Conservation (phyloP, 2,113 vertebrate species). For the Acanthisitta chloris region DNA sequence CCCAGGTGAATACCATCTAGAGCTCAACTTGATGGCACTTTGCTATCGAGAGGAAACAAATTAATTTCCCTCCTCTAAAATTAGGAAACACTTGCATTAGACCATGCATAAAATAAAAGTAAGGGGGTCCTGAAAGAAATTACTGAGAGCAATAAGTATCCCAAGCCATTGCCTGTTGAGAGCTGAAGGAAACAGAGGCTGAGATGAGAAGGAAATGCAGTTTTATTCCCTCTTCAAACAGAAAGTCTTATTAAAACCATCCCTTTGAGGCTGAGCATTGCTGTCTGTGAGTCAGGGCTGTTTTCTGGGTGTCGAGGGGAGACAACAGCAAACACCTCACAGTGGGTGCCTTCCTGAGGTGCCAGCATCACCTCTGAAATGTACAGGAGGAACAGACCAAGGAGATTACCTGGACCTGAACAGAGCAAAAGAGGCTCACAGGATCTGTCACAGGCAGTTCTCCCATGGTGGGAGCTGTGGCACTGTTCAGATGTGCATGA, state of each 20-base stretch:
- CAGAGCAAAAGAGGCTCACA: neutral
- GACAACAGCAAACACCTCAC: neutral
- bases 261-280: neutral
- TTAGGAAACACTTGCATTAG: neutral
- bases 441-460: rapidly evolving
- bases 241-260: neutral
- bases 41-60: neutral
- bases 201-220: neutral
- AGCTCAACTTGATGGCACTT: neutral
- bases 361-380: neutral
- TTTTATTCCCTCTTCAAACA: neutral
- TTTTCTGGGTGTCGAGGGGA: neutral
- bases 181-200: neutral
- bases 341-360: neutral
- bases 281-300: neutral
- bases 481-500: neutral
- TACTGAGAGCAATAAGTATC: neutral
- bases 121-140: constrained; percentile 1
- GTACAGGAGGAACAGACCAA: neutral
- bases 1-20: neutral
- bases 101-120: constrained; percentile 27
- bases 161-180: neutral
- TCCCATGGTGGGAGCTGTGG: rapidly evolving
- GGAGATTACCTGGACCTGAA: neutral
- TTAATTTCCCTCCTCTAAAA: constrained; percentile 11